Evolutionary conservation across 2,113 vertebrate species (phyloP).

Genomic region (Poecilia latipinna): DNA sequence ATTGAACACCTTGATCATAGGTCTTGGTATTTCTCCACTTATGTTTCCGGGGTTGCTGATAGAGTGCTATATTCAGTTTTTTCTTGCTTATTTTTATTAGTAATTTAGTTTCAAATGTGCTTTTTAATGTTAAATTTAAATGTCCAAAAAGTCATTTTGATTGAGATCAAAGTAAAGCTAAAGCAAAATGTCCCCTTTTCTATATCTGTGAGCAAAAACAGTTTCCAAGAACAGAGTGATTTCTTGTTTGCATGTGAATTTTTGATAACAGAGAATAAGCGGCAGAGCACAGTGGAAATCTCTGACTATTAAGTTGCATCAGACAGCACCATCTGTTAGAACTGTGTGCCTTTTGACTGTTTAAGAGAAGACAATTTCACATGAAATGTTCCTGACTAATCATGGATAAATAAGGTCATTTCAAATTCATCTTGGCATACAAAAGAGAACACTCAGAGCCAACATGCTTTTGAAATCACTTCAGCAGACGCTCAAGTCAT

Average conservation of each 20-base stretch:
- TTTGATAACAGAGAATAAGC: neutral
- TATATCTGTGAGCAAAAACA: neutral
- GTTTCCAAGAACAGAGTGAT: neutral
- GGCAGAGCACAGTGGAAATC: conserved; percentile 9
- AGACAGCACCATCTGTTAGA: conserved; percentile 32
- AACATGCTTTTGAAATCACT: conserved; percentile 23
- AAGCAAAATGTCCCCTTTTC: too few relatives aligned
- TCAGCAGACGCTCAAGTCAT: conserved; percentile 32
- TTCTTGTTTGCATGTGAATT: neutral
- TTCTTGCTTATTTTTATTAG: too few relatives aligned
- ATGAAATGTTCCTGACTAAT: conserved; percentile 28
- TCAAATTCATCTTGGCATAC: conserved; percentile 27
- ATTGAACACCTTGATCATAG: too few relatives aligned
- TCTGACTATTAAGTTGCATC: conserved; percentile 31
- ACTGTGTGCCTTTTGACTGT: conserved; percentile 19
- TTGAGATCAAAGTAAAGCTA: too few relatives aligned
- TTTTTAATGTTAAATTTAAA: too few relatives aligned
- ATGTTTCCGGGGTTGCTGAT: too few relatives aligned
- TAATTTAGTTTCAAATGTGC: too few relatives aligned
- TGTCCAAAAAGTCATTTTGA: too few relatives aligned
- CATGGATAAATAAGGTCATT: conserved; percentile 21
- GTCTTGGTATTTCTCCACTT: too few relatives aligned
- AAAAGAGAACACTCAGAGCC: conserved; percentile 24
- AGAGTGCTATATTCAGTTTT: too few relatives aligned
- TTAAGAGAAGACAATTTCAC: conserved; percentile 24